A percentile compares a stretch with the other conserved stretches of the same genome.
Evolutionary conservation across 2,797 vertebrate genomes (phyloP).

Genomic region (Rachycentron canadum): DNA sequence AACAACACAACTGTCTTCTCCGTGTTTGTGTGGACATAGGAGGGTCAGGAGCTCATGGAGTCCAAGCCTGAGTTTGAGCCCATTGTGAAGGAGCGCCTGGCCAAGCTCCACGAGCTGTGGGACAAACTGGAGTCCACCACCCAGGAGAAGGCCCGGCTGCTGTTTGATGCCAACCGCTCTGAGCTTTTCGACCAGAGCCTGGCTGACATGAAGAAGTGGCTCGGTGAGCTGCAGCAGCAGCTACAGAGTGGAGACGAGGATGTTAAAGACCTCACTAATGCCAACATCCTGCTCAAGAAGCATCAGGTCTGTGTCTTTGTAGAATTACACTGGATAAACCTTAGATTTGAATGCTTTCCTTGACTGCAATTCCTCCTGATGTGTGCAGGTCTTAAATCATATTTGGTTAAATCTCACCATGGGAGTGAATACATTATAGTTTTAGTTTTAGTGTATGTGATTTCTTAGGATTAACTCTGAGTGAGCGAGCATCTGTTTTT

Average conservation of each 20-base stretch:
- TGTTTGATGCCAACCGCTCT: constrained; percentile 93
- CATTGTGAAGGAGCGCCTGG: constrained; percentile 85
- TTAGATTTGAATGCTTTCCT: background rate
- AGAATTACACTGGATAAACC: background rate
- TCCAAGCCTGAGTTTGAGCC: constrained; percentile 89
- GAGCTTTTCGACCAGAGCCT: constrained; percentile 92
- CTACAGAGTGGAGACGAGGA: constrained; percentile 87
- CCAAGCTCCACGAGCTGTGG: constrained; percentile 89
- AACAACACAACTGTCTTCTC: background rate
- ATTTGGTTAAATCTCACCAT: constrained; percentile 10
- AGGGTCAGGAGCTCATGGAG: constrained; percentile 89
- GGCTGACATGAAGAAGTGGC: constrained; percentile 91
- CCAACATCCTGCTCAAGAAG: constrained; percentile 95
- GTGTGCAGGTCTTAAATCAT: constrained; percentile 6
- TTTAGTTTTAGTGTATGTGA: background rate
- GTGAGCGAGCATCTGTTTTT: constrained; percentile 17
- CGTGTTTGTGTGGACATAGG: constrained; percentile 78
- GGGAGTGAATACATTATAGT: constrained; percentile 13
- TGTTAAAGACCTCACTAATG: constrained; percentile 93
- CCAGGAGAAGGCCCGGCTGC: constrained; percentile 88
- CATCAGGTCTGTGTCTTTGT: constrained; percentile 85
- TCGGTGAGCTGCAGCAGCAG: constrained; percentile 89
- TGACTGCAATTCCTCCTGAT: background rate
- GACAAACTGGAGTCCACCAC: constrained; percentile 88
- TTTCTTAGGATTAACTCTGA: constrained; percentile 30